phyloP scores from a whole-genome alignment of 2,797 vertebrate species.

The Caiman crocodilus region DNA sequence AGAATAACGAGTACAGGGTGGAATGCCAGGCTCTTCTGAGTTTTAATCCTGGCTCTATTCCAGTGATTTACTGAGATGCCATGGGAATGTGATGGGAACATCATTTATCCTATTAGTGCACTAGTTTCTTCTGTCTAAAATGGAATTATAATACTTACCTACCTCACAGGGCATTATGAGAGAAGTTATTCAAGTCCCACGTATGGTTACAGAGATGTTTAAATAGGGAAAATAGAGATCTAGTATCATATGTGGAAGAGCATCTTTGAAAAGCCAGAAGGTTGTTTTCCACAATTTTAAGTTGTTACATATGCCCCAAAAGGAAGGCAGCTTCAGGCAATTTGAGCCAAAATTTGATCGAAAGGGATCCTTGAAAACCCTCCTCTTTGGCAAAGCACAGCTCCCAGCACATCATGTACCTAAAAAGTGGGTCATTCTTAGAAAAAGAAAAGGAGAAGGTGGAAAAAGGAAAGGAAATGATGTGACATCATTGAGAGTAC shows the following conservation, averaged over 20 bases:
- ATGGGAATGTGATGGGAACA: not conserved
- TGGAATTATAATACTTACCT: not conserved
- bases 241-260: not conserved
- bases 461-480: conserved; percentile 52
- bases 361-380: conserved; percentile 12
- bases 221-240: not conserved
- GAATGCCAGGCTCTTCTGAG: not conserved
- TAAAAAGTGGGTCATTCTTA: conserved; percentile 23
- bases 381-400: conserved; percentile 16
- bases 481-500: conserved; percentile 50
- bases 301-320: not conserved
- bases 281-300: not conserved
- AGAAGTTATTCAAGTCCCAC: not conserved
- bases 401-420: not conserved
- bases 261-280: not conserved
- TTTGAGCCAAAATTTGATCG: not conserved
- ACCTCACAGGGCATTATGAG: not conserved
- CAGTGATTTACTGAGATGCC: not conserved
- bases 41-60: not conserved
- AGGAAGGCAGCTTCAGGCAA: not conserved
- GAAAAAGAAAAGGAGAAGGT: conserved; percentile 66
- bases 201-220: not conserved
- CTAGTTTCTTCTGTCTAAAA: not conserved
- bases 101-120: not conserved
- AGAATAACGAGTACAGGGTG: not conserved